Evolutionary conservation across 2,888 invertebrate species (phyloP).

Genomic region (Diplolepis rosae): DNA sequence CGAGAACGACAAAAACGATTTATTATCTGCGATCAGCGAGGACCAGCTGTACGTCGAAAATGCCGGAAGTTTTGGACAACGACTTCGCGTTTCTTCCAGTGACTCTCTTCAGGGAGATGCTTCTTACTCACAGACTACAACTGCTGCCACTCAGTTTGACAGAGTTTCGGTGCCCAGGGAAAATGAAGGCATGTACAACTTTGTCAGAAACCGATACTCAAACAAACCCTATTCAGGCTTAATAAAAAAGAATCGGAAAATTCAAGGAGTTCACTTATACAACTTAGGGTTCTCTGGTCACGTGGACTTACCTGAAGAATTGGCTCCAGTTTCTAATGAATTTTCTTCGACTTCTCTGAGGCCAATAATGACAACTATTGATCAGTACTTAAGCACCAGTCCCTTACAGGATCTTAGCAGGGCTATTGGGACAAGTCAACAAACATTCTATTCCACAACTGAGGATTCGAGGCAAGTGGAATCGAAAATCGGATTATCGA

Average conservation of each 20-base stretch:
- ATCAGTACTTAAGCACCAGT: conserved; percentile 13
- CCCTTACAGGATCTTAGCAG: conserved; percentile 1
- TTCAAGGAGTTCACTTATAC: conserved; percentile 6
- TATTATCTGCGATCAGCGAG: conserved; percentile 49
- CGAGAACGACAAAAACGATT: conserved; percentile 23
- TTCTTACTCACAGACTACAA: not conserved
- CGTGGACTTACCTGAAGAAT: not conserved
- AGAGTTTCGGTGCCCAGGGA: not conserved
- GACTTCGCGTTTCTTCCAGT: conserved; percentile 32
- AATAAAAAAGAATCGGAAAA: conserved; percentile 13
- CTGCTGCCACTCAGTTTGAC: not conserved
- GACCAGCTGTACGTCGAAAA: conserved; percentile 53
- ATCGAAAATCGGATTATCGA: conserved; percentile 11
- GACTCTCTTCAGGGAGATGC: not conserved
- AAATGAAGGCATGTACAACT: not conserved
- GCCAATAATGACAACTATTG: not conserved
- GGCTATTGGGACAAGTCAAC: conserved; percentile 17
- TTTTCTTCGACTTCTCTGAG: conserved; percentile 8
- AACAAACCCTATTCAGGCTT: not conserved
- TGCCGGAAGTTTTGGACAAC: conserved; percentile 57
- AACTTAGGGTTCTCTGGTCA: conserved; percentile 12
- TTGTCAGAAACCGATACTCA: not conserved
- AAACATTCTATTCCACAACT: conserved; percentile 5
- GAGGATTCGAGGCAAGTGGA: not conserved
- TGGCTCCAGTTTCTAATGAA: not conserved